Evolutionary conservation across 2,113 vertebrate species (phyloP), one percentile per base, ranked within the genome.

Genomic region (Silurus glanis): DNA sequence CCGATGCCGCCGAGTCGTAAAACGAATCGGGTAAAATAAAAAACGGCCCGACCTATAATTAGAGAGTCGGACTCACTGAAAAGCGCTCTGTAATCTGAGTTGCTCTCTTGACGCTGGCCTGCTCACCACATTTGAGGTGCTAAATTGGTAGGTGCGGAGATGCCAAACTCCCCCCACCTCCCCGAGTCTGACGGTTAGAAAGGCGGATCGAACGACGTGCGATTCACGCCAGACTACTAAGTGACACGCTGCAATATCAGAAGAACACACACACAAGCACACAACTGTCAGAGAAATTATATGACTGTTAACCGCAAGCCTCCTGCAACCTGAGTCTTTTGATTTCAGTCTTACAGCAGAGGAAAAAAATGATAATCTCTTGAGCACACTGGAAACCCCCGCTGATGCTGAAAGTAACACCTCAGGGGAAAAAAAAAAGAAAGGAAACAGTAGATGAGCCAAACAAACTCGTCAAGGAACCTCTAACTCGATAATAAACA

Each of bases 81-180:
- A 90, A 78, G 81, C 83, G 85, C 87, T 83, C 87, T 90, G 89
- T 91, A 90, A 90, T 90, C 89, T 90, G 85, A 85, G 86, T 87
- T 84, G 88, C 62, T 74, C 88, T 72, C 82, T 74, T 51, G 74
- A 85, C 74, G 58, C 88, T 61, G 59, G 82, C 62, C 82, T 59
- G 56, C 59, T 47, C 80, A 87, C 88, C 91, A 89, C 86, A 90
- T 86, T 86, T 58, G 62, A 88, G 87, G 84, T 83, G 79, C 85
- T 87, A 86, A 87, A 89, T 87, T 89, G 84, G 83, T 78, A 85
- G 82, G 62, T 74, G 69, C 14, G 75, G 82, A 66, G 88, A 75
- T 14, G 87, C 79, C 80, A 80, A 88, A 75, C 21, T 25, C 19
- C 14, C 61, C 19, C 56, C 56, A 12, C 14, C 56, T 56, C 2